Conservation (phyloP, 2,113 vertebrate genomes). For the Xyrauchen texanus region DNA sequence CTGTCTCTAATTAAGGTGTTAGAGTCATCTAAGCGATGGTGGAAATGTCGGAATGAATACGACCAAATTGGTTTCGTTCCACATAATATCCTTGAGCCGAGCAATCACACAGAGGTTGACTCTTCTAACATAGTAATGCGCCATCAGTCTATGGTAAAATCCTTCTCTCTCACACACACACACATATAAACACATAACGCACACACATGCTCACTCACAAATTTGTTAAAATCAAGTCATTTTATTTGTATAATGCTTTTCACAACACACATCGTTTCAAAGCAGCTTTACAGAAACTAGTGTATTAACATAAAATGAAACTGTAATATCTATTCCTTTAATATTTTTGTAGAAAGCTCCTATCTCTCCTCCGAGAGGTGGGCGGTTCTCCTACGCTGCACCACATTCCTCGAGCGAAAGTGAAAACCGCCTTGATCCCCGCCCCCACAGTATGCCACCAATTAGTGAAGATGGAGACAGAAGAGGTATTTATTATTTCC, state of each 20-base stretch:
- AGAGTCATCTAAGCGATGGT: conserved; percentile 76
- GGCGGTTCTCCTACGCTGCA: conserved; percentile 42
- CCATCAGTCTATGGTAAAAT: conserved; percentile 62
- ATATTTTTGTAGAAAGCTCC: conserved; percentile 41
- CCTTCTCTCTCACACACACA: not conserved
- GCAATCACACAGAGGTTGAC: conserved; percentile 46
- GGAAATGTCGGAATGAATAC: conserved; percentile 77
- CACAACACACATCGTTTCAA: no score
- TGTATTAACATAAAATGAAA: no score
- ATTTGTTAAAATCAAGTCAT: not conserved
- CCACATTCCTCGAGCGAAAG: conserved; percentile 11
- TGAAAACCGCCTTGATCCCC: not conserved
- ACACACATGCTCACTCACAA: not conserved
- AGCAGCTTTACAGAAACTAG: no score
- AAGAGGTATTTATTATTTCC: conserved; percentile 1
- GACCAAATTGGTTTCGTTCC: conserved; percentile 78
- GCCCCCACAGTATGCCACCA: conserved; percentile 37
- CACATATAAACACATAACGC: not conserved
- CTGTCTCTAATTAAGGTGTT: conserved; percentile 65
- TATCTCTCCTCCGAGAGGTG: conserved; percentile 21
- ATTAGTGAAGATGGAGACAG: conserved; percentile 20
- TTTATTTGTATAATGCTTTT: no score
- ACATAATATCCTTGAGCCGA: conserved; percentile 75
- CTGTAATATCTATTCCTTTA: not conserved
- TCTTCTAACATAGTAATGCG: conserved; percentile 42